These are phyloP conservation scores for Lepeophtheirus salmonis DNA, from an alignment of 1,140 invertebrate species.

Conservation along the genomic window DNA sequence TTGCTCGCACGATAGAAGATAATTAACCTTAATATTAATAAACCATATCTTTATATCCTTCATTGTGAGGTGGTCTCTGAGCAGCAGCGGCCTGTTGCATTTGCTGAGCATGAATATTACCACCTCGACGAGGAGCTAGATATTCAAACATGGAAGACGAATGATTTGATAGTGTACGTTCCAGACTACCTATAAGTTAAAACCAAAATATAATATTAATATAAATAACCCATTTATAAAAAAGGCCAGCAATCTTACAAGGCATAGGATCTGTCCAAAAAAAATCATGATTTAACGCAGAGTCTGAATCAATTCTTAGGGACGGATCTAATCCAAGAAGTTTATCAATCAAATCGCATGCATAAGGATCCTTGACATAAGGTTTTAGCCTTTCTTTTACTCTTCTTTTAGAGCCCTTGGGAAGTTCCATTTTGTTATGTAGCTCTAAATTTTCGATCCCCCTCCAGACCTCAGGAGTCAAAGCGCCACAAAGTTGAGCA, in stretches of 20 bases:
- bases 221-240: neutral
- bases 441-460: conserved; percentile 79
- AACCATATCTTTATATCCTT: conserved; percentile 1
- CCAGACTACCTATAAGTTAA: too few species aligned
- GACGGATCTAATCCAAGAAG: conserved; percentile 88
- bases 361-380: conserved; percentile 80
- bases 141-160: too few species aligned
- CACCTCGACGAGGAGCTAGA: too few species aligned
- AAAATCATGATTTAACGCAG: conserved; percentile 88
- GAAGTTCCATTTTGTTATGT: conserved; percentile 75
- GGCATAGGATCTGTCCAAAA: conserved; percentile 96
- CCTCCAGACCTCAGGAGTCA: conserved; percentile 87
- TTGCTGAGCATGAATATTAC: too few species aligned
- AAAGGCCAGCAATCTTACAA: conserved; percentile 35
- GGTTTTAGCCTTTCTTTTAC: too few species aligned
- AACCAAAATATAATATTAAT: neutral
- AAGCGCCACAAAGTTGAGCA: too few species aligned
- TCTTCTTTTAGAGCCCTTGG: too few species aligned
- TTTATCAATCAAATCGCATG: conserved; percentile 74
- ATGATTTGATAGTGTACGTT: too few species aligned
- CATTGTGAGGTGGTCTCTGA: conserved; percentile 18
- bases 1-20: too few species aligned
- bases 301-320: conserved; percentile 74
- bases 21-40: too few species aligned
- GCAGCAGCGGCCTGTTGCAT: neutral